A percentile compares a stretch with the other conserved stretches of the same genome.
phyloP scores from a whole-genome alignment of 2,888 invertebrate species.

The Cephalotes varians region DNA sequence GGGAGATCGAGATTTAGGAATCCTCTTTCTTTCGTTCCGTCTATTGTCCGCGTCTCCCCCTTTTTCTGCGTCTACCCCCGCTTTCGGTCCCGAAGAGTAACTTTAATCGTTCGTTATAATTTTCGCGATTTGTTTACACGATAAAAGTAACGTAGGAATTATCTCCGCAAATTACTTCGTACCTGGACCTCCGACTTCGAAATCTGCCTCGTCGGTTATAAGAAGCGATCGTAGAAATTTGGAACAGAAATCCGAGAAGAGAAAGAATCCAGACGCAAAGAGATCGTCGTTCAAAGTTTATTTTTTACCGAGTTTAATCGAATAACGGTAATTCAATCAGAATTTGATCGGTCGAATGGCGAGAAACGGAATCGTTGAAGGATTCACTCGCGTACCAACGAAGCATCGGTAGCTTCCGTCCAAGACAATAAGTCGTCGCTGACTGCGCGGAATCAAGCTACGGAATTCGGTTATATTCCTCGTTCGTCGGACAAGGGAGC shows the following conservation, averaged over 20 bases:
- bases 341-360: background rate
- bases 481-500: background rate
- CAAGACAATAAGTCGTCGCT: background rate
- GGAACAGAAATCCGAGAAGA: background rate
- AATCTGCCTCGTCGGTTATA: too few species aligned
- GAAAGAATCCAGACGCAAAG: background rate
- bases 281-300: background rate
- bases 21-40: conserved; percentile 55
- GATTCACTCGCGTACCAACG: background rate
- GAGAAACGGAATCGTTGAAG: background rate
- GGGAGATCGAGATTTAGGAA: conserved; percentile 63
- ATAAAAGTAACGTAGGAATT: background rate
- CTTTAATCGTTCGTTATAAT: conserved; percentile 2
- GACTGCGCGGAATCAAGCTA: too few species aligned
- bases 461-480: background rate
- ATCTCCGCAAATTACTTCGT: background rate
- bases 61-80: background rate
- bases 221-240: background rate
- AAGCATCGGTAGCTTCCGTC: background rate
- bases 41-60: conserved; percentile 39
- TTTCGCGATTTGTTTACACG: background rate
- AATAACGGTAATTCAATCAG: too few species aligned
- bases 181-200: background rate
- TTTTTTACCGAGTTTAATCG: background rate
- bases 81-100: background rate